Evolutionary conservation across 2,888 invertebrate species (phyloP).

Genomic region (Sinelater perroti): DNA sequence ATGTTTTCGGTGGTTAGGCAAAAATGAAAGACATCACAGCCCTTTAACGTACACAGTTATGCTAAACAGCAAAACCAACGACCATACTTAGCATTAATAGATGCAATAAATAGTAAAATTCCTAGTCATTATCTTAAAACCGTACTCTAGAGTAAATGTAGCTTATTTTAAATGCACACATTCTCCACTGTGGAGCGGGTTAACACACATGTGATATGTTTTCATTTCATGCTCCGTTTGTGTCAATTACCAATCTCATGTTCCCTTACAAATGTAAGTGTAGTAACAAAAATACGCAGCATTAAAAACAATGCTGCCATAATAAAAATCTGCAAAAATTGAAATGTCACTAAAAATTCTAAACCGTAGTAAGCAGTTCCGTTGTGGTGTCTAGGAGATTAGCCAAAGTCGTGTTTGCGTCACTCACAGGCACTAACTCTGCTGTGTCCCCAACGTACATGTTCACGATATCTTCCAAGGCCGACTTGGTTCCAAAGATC

Average conservation of each 20-base stretch:
- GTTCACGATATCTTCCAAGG: constrained; percentile 68
- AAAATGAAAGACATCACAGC: constrained; percentile 5
- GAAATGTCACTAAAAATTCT: too few species aligned
- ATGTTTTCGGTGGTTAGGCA: too few species aligned
- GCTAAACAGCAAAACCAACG: neutral
- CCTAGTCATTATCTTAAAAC: neutral
- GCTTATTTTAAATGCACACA: neutral
- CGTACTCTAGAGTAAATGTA: neutral
- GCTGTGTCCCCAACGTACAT: constrained; percentile 46
- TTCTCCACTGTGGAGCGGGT: neutral
- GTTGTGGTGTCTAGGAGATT: neutral
- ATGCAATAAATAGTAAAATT: neutral
- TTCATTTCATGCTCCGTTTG: too few species aligned
- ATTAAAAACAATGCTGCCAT: too few species aligned
- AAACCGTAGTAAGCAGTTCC: neutral
- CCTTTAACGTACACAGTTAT: neutral
- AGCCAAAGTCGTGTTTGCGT: too few species aligned
- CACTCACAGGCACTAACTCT: neutral
- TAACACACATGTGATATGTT: neutral
- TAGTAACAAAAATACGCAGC: too few species aligned
- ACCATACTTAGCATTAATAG: neutral
- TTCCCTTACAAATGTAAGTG: too few species aligned
- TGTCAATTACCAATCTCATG: too few species aligned
- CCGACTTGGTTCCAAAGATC: constrained; percentile 79
- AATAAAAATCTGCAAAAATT: too few species aligned